Evolutionary conservation across 2,888 invertebrate genomes (phyloP), one percentile per base, ranked within the genome.

Genomic region (Oscheius sp.): DNA sequence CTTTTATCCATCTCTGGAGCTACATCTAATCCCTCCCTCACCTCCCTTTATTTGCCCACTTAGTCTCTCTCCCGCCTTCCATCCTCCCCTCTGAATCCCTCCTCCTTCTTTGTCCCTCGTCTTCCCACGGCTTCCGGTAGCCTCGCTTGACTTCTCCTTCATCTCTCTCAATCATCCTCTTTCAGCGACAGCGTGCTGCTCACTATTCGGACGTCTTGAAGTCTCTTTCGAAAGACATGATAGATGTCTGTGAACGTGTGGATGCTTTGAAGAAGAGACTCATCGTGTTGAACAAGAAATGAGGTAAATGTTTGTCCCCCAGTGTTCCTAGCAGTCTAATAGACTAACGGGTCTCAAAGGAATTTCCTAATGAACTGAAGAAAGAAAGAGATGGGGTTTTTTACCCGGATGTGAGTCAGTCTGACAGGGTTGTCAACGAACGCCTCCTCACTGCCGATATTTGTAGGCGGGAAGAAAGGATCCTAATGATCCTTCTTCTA

Each of bases 101-200:
- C 32, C 54, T 24, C 41, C 41, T n/a, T n/a, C n/a, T 57, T 36
- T 57, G 36, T 57, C 54, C 54, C 54, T 17, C 8, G n/a, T n/a
- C n/a, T 22, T 54, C 54, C 54, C 54, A 54, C 54, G 54, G 54
- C 54, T 54, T 54, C 54, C 54, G 54, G 54, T 54, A 22, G 54
- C 54, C 30, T 24, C 47, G 22, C 54, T 20, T 54, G 54, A 30
- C 54, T 32, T 54, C 54, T 32, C 54, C 30, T 28, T 26, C 6
- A 45, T n/a, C n/a, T n/a, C n/a, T n/a, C n/a, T 5, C 20, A 41
- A 3, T 9, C 24, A 14, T 32, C n/a, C 9, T 32, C 32, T 20
- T 62, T 49, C 49, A 62, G 62, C 30, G 44, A 49, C 8, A 30
- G 14, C 62, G 62, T 22, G 62, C 30, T 4, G n/a, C 20, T 22